Conservation (phyloP, 1,140 invertebrate species). For the Drosophila azteca region DNA sequence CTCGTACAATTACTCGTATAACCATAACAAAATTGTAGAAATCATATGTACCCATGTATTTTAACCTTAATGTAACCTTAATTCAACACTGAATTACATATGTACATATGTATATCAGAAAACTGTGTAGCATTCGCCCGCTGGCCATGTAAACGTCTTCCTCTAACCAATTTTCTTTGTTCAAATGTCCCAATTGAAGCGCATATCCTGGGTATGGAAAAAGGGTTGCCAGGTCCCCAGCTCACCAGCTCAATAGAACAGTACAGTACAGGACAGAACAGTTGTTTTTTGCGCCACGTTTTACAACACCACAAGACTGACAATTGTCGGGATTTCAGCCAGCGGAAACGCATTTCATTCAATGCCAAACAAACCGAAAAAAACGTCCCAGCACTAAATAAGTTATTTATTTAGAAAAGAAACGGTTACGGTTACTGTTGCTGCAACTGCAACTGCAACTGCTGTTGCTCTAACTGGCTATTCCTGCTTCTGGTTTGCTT, state of each 20-base stretch:
- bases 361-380: slow-evolving; percentile 36
- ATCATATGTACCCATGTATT: slow-evolving; percentile 26
- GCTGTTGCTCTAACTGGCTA: slow-evolving; percentile 28
- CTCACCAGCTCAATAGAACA: slow-evolving; percentile 20
- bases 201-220: slow-evolving; percentile 12
- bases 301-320: slow-evolving; percentile 39
- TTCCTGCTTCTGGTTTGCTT: slow-evolving; percentile 4
- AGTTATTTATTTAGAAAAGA: slow-evolving; percentile 76
- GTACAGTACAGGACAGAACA: slow-evolving; percentile 13
- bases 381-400: slow-evolving; percentile 46
- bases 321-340: slow-evolving; percentile 19
- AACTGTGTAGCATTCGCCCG: slow-evolving; percentile 12
- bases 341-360: slow-evolving; percentile 55
- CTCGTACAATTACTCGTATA: too few relatives aligned
- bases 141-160: slow-evolving; percentile 47
- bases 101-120: too few relatives aligned
- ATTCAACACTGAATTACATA: not conserved
- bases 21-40: too few relatives aligned
- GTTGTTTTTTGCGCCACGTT: slow-evolving; percentile 50
- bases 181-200: slow-evolving; percentile 46
- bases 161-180: slow-evolving; percentile 39
- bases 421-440: slow-evolving; percentile 39
- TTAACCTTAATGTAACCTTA: slow-evolving; percentile 24
- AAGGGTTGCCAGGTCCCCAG: slow-evolving; percentile 36
- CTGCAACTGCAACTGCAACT: slow-evolving; percentile 26